A percentile compares a stretch with the other conserved stretches of the same genome.
phyloP scores from a whole-genome alignment of 2,797 vertebrate species.

The Morus bassanus region DNA sequence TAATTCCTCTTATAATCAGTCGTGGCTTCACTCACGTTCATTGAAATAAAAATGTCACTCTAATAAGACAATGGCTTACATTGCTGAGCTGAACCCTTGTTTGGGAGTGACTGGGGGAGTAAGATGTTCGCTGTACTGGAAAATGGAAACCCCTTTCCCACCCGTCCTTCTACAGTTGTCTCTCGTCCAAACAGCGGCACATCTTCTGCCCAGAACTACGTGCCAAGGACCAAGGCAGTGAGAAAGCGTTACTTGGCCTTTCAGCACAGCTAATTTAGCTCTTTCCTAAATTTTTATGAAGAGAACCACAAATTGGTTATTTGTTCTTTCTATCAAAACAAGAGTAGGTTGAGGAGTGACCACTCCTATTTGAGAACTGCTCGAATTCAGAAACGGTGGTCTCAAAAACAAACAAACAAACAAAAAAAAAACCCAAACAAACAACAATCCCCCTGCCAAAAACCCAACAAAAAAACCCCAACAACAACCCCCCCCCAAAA shows the following conservation, averaged over 20 bases:
- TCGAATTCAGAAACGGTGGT: not conserved
- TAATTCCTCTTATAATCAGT: not conserved
- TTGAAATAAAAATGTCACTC: not conserved
- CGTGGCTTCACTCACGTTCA: not conserved
- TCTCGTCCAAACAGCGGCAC: not conserved
- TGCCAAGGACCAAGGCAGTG: not conserved
- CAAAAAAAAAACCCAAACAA: no score
- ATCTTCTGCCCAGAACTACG: not conserved
- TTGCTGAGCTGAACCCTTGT: not conserved
- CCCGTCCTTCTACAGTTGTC: not conserved
- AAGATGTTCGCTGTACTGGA: not conserved
- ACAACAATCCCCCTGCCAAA: no score
- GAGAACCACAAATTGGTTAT: not conserved
- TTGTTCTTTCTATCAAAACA: not conserved
- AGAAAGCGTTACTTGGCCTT: not conserved
- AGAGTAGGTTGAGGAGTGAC: not conserved
- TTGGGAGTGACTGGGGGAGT: not conserved
- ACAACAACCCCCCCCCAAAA: not conserved
- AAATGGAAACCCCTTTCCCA: not conserved
- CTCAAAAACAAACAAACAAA: not conserved
- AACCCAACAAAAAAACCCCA: no score
- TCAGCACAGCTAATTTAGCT: not conserved
- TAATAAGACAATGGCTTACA: not conserved
- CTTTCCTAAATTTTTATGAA: not conserved
- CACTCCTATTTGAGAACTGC: not conserved